Evolutionary conservation across 2,797 vertebrate species (phyloP).

Genomic region (Muraenolepis orangiensis): DNA sequence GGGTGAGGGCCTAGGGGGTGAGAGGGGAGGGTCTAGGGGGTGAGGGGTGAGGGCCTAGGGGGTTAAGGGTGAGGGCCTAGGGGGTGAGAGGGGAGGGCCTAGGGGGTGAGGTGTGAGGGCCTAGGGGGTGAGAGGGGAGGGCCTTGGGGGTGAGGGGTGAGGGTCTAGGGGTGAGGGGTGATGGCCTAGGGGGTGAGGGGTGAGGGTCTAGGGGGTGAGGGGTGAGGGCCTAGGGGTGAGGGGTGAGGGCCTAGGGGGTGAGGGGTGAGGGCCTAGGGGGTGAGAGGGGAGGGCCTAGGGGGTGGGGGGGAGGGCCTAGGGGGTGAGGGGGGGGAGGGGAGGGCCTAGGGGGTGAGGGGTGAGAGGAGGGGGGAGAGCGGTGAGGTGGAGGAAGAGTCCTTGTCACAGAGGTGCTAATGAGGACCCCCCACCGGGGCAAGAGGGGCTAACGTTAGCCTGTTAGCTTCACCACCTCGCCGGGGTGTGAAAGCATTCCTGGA

Average conservation of each 20-base stretch:
- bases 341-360: background rate
- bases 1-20: background rate
- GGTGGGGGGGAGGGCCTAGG: background rate
- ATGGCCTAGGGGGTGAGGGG: background rate
- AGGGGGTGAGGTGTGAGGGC: too few species aligned
- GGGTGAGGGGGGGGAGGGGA: too few species aligned
- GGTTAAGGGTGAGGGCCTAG: too few species aligned
- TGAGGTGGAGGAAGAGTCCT: background rate
- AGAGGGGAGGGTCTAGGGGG: too few species aligned
- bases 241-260: too few species aligned
- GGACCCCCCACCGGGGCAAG: background rate
- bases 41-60: background rate
- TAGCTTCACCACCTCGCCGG: background rate
- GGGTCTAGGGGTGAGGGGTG: background rate
- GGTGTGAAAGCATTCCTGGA: background rate
- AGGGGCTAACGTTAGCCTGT: too few species aligned
- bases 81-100: too few species aligned
- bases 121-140: too few species aligned
- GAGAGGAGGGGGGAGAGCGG: background rate
- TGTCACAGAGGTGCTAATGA: background rate
- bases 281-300: background rate
- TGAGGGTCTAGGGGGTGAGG: too few species aligned
- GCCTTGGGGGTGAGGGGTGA: background rate
- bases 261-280: too few species aligned
- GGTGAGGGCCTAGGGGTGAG: too few species aligned